A percentile compares a stretch with the other conserved stretches of the same genome.
These are phyloP conservation scores for Verasper variegatus DNA, from an alignment of 2,113 vertebrate species.

Conservation along the genomic window DNA sequence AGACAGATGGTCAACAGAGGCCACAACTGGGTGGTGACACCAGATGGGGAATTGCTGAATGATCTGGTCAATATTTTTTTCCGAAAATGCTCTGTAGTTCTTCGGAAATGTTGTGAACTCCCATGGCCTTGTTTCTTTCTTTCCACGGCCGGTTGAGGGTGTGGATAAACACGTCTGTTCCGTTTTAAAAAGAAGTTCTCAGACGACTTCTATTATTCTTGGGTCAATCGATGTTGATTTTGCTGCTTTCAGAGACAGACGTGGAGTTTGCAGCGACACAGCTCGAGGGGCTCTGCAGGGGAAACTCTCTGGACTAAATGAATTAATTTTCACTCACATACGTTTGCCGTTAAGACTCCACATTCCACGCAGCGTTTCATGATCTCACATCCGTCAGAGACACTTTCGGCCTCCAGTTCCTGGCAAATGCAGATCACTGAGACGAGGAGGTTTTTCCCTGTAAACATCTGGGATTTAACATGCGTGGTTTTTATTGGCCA, in stretches of 20 bases:
- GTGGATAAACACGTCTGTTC: slow-evolving; percentile 8
- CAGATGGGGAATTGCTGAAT: slow-evolving; percentile 32
- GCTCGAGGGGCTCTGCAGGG: not conserved
- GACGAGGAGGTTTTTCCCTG: slow-evolving; percentile 38
- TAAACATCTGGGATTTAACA: slow-evolving; percentile 69
- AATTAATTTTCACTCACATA: slow-evolving; percentile 17
- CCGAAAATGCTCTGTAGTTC: not conserved
- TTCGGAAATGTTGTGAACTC: slow-evolving; percentile 5
- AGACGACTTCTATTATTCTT: not conserved
- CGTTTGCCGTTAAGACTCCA: slow-evolving; percentile 33
- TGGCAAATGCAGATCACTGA: slow-evolving; percentile 25
- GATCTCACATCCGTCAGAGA: slow-evolving; percentile 54
- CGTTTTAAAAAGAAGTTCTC: not conserved
- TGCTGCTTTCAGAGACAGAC: not conserved
- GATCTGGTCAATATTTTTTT: slow-evolving; percentile 34
- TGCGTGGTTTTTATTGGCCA: slow-evolving; percentile 65
- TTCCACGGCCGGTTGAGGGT: slow-evolving; percentile 11
- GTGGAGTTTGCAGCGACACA: not conserved
- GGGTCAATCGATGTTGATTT: not conserved
- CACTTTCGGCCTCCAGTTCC: slow-evolving; percentile 39
- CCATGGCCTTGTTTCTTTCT: not conserved
- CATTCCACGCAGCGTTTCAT: slow-evolving; percentile 22
- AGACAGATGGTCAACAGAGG: not conserved
- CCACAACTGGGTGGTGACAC: slow-evolving; percentile 26
- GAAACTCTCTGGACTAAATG: not conserved